Conservation (phyloP, 2,888 invertebrate species). For the Spilarctia lutea region DNA sequence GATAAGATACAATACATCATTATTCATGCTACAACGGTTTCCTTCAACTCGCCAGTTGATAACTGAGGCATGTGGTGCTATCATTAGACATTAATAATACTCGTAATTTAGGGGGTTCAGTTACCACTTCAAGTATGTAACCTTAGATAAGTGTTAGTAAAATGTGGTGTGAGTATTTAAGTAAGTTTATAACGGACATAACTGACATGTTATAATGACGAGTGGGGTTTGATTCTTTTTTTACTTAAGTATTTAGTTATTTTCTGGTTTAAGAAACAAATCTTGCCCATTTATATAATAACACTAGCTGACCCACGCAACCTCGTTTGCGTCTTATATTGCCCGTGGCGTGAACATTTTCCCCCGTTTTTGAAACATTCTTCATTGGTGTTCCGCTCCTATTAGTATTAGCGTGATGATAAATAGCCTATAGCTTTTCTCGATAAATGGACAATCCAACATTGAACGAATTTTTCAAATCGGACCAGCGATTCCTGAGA, state of each 20-base stretch:
- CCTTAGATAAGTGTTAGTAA: slow-evolving; percentile 3
- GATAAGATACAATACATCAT: slow-evolving; percentile 43
- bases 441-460: no score
- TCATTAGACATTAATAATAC: slow-evolving; percentile 42
- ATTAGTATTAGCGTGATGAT: no score
- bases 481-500: no score
- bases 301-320: no score
- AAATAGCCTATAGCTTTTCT: no score
- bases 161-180: slow-evolving; percentile 30
- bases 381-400: no score
- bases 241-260: no score
- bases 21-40: slow-evolving; percentile 37
- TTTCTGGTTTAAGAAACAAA: not conserved
- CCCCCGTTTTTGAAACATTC: no score
- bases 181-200: slow-evolving; percentile 11
- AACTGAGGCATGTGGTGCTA: slow-evolving; percentile 37
- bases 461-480: no score
- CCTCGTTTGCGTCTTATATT: no score
- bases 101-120: slow-evolving; percentile 35
- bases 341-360: no score
- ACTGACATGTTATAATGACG: not conserved
- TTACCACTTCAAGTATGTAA: slow-evolving; percentile 20
- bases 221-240: not conserved
- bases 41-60: slow-evolving; percentile 39
- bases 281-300: not conserved